Evolutionary conservation across 2,797 vertebrate species (phyloP).

Genomic region (Pampus argenteus): DNA sequence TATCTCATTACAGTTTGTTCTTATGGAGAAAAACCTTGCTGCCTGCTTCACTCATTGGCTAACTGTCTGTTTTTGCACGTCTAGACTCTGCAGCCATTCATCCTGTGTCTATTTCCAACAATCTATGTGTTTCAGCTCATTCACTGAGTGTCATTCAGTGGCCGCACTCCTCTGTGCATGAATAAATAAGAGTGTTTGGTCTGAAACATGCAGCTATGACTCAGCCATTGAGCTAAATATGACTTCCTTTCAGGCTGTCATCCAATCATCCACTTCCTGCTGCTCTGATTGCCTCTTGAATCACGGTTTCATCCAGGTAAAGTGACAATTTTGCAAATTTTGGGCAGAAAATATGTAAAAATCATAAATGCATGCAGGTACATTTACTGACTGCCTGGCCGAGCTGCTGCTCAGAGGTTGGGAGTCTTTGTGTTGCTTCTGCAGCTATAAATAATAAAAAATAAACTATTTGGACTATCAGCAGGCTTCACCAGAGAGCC

Average conservation of each 20-base stretch:
- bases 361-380: background rate
- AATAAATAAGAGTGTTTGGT: constrained; percentile 48
- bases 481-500: constrained; percentile 24
- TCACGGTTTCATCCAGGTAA: background rate
- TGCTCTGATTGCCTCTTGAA: constrained; percentile 12
- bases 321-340: background rate
- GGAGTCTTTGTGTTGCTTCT: constrained; percentile 32
- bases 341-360: background rate
- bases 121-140: constrained; percentile 25
- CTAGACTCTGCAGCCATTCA: constrained; percentile 6
- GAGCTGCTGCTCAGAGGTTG: background rate
- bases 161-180: constrained; percentile 27
- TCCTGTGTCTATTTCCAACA: background rate
- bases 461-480: constrained; percentile 32
- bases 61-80: background rate
- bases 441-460: constrained; percentile 41
- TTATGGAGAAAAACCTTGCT: background rate
- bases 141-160: constrained; percentile 23
- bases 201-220: constrained; percentile 28
- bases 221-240: constrained; percentile 45
- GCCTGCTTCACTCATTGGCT: constrained; percentile 3
- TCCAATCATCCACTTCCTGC: constrained; percentile 40
- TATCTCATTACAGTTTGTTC: too few species aligned
- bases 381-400: background rate
- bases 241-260: constrained; percentile 44